Percentiles rank a stretch among this genome's conserved stretches.
phyloP scores from a whole-genome alignment of 2,113 vertebrate genomes.

The Phaethon lepturus region DNA sequence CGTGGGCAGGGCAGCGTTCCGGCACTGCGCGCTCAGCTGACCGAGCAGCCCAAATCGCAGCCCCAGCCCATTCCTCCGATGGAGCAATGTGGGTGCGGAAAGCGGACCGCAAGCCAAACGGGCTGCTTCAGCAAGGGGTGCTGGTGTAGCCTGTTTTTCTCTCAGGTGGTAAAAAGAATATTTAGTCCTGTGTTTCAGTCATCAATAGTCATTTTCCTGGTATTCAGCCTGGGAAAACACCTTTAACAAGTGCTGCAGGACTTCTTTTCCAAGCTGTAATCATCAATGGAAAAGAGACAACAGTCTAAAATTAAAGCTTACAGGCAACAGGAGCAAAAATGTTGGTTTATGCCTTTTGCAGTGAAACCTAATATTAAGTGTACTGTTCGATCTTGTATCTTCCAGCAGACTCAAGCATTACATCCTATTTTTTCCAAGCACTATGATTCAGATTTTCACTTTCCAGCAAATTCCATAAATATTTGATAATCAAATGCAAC shows the following conservation, averaged over 20 bases:
- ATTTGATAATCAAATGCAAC: constrained; percentile 16
- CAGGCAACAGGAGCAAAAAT: not conserved
- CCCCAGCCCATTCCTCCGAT: not conserved
- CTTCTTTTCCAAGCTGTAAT: not conserved
- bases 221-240: not conserved
- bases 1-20: not conserved
- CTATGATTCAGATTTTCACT: not conserved
- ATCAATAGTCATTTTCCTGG: not conserved
- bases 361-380: not conserved
- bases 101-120: fast-evolving
- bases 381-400: not conserved
- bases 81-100: fast-evolving
- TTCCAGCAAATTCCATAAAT: not conserved
- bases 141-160: fast-evolving
- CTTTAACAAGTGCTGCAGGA: not conserved
- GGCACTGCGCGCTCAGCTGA: fast-evolving
- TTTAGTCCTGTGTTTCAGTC: not conserved
- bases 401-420: not conserved
- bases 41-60: fast-evolving
- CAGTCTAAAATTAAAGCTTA: constrained; percentile 7
- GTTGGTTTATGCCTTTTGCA: not conserved
- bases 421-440: not conserved
- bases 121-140: not conserved
- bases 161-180: not conserved
- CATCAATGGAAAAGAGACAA: not conserved